These are phyloP conservation scores for Drosophila putrida DNA, from an alignment of 2,888 invertebrate genomes.

Conservation along the genomic window DNA sequence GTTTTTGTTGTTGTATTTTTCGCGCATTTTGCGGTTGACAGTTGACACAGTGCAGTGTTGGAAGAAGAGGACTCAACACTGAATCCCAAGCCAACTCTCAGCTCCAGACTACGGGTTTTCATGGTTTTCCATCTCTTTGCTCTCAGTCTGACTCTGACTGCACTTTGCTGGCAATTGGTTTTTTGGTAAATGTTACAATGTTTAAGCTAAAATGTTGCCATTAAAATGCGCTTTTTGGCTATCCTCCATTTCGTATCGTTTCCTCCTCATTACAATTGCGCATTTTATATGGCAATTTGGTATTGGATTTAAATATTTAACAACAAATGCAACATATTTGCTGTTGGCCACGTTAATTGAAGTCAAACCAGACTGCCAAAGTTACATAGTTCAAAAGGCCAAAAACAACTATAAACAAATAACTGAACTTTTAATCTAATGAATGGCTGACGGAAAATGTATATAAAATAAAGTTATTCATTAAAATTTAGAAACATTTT, in stretches of 20 bases:
- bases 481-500: background rate
- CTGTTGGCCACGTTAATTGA: conserved; percentile 57
- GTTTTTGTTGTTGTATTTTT: conserved; percentile 44
- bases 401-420: conserved; percentile 23
- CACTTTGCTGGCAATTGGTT: conserved; percentile 19
- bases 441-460: background rate
- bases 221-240: conserved; percentile 64
- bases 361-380: conserved; percentile 46
- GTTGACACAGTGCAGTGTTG: conserved; percentile 71
- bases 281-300: conserved; percentile 69
- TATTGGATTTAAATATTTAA: conserved; percentile 73
- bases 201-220: conserved; percentile 74
- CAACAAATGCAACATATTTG: conserved; percentile 47
- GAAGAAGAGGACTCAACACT: conserved; percentile 18
- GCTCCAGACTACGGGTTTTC: conserved; percentile 3
- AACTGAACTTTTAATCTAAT: conserved; percentile 5
- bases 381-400: conserved; percentile 4
- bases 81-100: conserved; percentile 11
- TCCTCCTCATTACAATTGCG: conserved; percentile 61
- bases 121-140: background rate
- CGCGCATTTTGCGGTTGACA: conserved; percentile 75
- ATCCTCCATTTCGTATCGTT: conserved; percentile 9
- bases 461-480: background rate
- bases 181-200: conserved; percentile 59
- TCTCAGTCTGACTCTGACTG: background rate